Conservation (phyloP, 2,797 vertebrate species). For the Moxostoma hubbsi region DNA sequence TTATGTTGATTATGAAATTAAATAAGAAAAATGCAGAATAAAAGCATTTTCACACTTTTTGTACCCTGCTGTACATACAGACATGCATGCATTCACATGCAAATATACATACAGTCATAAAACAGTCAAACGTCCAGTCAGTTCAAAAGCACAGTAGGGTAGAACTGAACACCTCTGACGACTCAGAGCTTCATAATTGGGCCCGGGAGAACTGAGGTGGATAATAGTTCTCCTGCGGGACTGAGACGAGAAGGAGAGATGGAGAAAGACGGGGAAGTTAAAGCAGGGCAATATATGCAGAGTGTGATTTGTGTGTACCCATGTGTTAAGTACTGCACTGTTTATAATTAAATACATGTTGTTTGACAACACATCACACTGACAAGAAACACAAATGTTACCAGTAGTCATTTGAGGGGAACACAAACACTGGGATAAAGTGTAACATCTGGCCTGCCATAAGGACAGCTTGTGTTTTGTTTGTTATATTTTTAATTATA, state of each 20-base stretch:
- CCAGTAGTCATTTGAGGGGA: slow-evolving; percentile 14
- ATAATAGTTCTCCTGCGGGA: slow-evolving; percentile 68
- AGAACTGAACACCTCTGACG: slow-evolving; percentile 49
- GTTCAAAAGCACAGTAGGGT: slow-evolving; percentile 42
- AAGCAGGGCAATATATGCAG: slow-evolving; percentile 44
- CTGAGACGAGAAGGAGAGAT: slow-evolving; percentile 54
- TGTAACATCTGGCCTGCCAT: neutral
- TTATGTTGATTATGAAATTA: too few species aligned
- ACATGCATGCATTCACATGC: neutral
- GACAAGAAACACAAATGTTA: slow-evolving; percentile 38
- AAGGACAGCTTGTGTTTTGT: slow-evolving; percentile 22
- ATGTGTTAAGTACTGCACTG: slow-evolving; percentile 61
- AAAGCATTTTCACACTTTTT: too few species aligned
- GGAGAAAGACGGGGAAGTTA: slow-evolving; percentile 29
- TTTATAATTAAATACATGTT: slow-evolving; percentile 63
- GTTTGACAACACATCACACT: slow-evolving; percentile 61
- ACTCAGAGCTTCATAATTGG: slow-evolving; percentile 75
- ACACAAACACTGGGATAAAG: slow-evolving; percentile 3
- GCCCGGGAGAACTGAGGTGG: slow-evolving; percentile 76
- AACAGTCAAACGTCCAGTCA: slow-evolving; percentile 39
- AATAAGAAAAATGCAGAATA: too few species aligned
- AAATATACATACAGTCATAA: slow-evolving; percentile 9
- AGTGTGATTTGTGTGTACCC: slow-evolving; percentile 53
- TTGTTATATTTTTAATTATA: neutral
- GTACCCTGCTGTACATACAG: neutral